A percentile compares a stretch with the other conserved stretches of the same genome.
Conservation (phyloP, 1,140 invertebrate genomes). For the Dendrolimus punctatus region DNA sequence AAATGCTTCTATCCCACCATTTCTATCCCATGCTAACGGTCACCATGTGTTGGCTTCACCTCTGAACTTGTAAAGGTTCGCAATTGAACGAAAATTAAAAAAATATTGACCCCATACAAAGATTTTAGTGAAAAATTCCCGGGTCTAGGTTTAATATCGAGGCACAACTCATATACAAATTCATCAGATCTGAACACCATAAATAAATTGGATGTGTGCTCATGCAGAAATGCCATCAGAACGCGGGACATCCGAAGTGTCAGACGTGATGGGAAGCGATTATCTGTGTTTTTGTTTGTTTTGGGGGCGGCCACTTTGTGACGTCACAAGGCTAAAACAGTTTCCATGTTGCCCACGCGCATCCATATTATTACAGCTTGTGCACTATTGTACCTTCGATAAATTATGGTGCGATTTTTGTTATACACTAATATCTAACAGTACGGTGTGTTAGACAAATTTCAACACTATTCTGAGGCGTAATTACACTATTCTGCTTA, state of each 20-base stretch:
- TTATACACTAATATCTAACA: background rate
- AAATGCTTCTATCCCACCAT: too few species aligned
- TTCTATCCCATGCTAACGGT: too few species aligned
- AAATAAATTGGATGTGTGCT: too few species aligned
- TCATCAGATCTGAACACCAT: too few species aligned
- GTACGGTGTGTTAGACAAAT: too few species aligned
- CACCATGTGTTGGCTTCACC: too few species aligned
- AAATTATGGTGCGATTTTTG: background rate
- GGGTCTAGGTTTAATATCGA: too few species aligned
- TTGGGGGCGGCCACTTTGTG: constrained; percentile 3
- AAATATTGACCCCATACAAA: background rate
- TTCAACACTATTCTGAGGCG: too few species aligned
- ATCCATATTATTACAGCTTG: background rate
- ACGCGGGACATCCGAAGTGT: too few species aligned
- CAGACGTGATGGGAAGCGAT: constrained; percentile 5
- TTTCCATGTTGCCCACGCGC: constrained; percentile 29
- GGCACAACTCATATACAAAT: too few species aligned
- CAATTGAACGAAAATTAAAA: constrained; percentile 1
- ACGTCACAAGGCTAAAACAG: constrained; percentile 23
- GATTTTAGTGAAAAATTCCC: constrained; percentile 1
- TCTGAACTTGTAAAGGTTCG: background rate
- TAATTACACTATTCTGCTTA: too few species aligned
- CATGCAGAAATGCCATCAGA: too few species aligned
- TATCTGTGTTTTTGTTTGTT: background rate
- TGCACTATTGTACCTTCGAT: background rate